Base-by-base conservation (phyloP, 2,888 invertebrate species). In the Cephus spinipes region DNA sequence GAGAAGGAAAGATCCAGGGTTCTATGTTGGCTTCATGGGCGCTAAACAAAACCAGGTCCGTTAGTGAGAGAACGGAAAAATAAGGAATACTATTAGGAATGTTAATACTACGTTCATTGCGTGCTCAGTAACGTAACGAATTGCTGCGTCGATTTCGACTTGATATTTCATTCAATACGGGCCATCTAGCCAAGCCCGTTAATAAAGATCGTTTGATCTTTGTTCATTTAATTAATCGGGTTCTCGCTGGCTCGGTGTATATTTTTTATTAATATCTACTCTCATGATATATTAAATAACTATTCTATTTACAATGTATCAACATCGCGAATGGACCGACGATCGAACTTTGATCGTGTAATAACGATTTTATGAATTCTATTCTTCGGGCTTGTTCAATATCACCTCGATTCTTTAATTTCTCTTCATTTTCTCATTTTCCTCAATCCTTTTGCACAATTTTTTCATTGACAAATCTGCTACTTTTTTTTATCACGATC, bases 301-400 rank as follows among this genome's bases (percentile, higher is more conserved):
- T 88, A 87, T 76, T 86, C 85, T 89, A 89, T 88, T 55, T 89
- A 88, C 89, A 89, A 85, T 85, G 86, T 86, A 84, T 85, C 69
- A 76, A 76, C 68, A 77, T 78, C 74, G 15, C 23, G 71, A 3
- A 71, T 71, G 71, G 71, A 71, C 71, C 71, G 11, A 55, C 55
- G 55, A 55, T 74, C 74, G 23, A 33, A 35, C 74, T 12, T 74
- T 40, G 74, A 35, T 74, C 74, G 35, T 23, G 55, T 23, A 55
- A 23, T 55, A 55, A 55, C 55, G 55, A 9, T 23, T 55, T 55
- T 55, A 23, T 55, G 23, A 55, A 55, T 55, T 40, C 1, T 15
- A 40, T 40, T 55, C 9, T 9, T 55, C 55, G 23, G 23, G 23
- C 9, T 55, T 55, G 23, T 55, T 55, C 23, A 9, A 55, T 23